phyloP scores from a whole-genome alignment of 2,797 vertebrate genomes.

The Chelmon rostratus region DNA sequence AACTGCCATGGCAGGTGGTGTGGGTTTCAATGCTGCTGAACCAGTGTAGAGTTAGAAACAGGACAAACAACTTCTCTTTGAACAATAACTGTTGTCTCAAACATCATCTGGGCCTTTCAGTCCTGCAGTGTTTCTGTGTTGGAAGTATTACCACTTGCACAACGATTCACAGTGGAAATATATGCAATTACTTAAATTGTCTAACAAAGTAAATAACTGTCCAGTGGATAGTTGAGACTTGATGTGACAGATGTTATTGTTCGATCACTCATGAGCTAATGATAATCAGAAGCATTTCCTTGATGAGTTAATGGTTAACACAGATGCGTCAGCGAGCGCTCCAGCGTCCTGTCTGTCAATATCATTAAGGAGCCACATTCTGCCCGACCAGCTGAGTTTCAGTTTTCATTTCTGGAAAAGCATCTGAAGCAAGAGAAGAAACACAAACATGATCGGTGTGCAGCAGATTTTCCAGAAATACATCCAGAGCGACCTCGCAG shows the following conservation, averaged over 20 bases:
- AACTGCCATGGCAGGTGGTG: neutral
- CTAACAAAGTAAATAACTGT: neutral
- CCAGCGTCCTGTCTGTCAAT: slow-evolving; percentile 41
- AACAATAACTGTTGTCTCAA: neutral
- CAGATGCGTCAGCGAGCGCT: slow-evolving; percentile 7
- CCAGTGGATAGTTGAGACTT: neutral
- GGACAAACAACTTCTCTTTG: neutral
- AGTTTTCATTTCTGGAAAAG: slow-evolving; percentile 46
- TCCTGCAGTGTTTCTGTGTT: neutral
- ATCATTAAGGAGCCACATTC: slow-evolving; percentile 35
- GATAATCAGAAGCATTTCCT: neutral
- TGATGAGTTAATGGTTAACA: slow-evolving; percentile 9
- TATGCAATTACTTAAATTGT: neutral
- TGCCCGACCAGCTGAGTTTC: slow-evolving; percentile 14
- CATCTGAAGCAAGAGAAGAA: slow-evolving; percentile 21
- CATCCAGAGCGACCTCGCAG: slow-evolving; percentile 14
- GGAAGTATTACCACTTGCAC: neutral
- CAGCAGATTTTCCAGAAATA: slow-evolving; percentile 40
- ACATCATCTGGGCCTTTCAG: neutral
- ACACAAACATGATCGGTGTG: slow-evolving; percentile 17
- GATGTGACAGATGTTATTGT: neutral
- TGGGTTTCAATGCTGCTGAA: neutral
- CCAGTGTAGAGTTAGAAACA: neutral
- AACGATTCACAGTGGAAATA: neutral
- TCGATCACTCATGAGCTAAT: slow-evolving; percentile 2